These are phyloP conservation scores for Rhadinocentrus ornatus DNA, from an alignment of 2,797 vertebrate genomes.

Conservation along the genomic window DNA sequence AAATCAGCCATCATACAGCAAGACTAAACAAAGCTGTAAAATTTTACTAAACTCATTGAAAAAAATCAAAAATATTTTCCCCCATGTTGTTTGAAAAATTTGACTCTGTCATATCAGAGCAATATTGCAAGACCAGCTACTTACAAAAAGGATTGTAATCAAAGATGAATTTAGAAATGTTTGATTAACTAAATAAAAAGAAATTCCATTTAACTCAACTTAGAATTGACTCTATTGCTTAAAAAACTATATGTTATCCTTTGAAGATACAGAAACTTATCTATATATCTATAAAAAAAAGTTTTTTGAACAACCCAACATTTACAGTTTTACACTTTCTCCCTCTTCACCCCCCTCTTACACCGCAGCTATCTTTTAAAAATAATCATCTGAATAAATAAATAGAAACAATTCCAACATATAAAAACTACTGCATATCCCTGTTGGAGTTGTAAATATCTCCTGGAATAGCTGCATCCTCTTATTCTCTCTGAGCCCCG, in stretches of 20 bases:
- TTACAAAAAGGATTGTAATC: background rate
- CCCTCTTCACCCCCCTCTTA: background rate
- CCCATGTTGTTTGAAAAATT: background rate
- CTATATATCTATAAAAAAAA: too few species aligned
- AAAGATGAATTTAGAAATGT: background rate
- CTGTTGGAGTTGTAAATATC: constrained; percentile 1
- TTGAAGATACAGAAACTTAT: background rate
- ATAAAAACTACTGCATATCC: constrained; percentile 10
- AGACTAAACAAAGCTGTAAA: background rate
- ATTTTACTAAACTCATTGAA: background rate
- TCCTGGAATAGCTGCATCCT: constrained; percentile 11
- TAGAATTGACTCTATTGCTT: background rate
- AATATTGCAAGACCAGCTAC: background rate
- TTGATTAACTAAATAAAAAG: background rate
- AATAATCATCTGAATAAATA: constrained; percentile 21
- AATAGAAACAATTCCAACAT: background rate
- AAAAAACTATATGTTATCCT: background rate
- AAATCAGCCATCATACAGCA: background rate
- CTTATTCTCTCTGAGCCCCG: constrained; percentile 35
- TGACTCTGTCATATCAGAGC: background rate
- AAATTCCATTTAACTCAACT: background rate
- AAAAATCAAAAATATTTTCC: background rate
- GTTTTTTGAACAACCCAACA: background rate
- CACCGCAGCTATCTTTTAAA: constrained; percentile 1
- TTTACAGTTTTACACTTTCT: background rate